Base-by-base conservation (phyloP, 2,888 invertebrate species). In the Caenorhabditis angaria region DNA sequence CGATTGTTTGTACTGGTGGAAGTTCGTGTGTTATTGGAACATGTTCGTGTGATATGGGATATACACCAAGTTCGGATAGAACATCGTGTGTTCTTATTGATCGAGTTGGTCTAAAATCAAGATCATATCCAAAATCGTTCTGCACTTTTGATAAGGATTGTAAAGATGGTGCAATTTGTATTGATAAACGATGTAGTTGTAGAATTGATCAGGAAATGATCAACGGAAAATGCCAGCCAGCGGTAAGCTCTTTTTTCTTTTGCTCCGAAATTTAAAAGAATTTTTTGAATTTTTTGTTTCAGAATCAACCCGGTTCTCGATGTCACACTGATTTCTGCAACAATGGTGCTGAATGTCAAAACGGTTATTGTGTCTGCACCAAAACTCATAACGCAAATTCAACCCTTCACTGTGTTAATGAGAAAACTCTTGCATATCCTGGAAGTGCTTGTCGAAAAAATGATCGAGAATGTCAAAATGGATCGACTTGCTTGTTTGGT, bases 11-110 rank as follows among this genome's bases (percentile, higher is more conserved):
- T 58, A 78, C 76, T 2, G 87, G 87, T n/a, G 84, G 86, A 18
- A 82, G 85, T 4, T 72, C 77, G 0, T 87, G 87, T 64, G 50
- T 83, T 3, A 70, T 85, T 20, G 83, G 83, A 25, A 70, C 82
- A 0, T 88, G 87, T 56, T 57, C 68, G n/a, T 87, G 87, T 70
- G 85, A 85, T 22, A 50, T 69, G 24, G 85, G 84, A 22, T 85
- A 82, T 60, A 63, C 74, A 5, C 82, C 83, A 24, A 85, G 81
- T 47, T 64, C 65, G 22, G 80, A 81, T 59, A 65, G 78, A n/a
- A 58, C 76, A 1, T 80, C 80, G 0, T 82, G 82, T 61, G 74
- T 78, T 18, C 56, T 69, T 2, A 73, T 61, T n/a, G 60, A 60
- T n/a, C 22, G 57, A 12, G 70, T 59, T 27, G 65, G 66, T 25